Conservation (phyloP, 2,797 vertebrate genomes). For the Eulemur rubriventer region DNA sequence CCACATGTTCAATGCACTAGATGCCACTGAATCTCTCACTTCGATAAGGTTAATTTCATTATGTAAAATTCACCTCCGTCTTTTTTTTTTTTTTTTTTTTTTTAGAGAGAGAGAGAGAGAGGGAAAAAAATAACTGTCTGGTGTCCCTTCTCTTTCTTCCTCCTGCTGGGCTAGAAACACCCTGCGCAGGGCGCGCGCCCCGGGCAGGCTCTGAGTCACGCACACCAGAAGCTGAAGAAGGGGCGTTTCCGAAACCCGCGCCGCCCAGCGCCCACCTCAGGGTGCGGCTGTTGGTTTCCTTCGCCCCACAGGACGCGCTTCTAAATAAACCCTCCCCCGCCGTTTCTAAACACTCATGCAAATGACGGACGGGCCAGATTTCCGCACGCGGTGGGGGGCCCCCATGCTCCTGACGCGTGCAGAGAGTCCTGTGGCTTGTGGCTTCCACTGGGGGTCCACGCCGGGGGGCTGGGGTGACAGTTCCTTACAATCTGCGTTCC, state of each 20-base stretch:
- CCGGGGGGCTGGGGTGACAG: fast-evolving
- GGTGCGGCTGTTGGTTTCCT: neutral
- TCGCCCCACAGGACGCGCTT: fast-evolving
- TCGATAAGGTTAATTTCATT: fast-evolving
- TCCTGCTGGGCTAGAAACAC: neutral
- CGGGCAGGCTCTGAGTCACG: neutral
- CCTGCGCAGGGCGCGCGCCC: fast-evolving
- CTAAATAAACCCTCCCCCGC: fast-evolving
- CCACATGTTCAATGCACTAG: fast-evolving
- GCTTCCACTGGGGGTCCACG: fast-evolving
- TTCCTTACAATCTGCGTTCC: fast-evolving
- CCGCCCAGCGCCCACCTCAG: neutral
- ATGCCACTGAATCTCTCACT: fast-evolving
- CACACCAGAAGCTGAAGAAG: neutral
- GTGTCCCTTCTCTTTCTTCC: neutral
- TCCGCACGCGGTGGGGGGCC: fast-evolving
- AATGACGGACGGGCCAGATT: fast-evolving
- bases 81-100: neutral
- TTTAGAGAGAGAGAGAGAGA: too few relatives aligned
- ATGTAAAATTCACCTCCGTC: neutral
- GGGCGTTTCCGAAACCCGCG: neutral
- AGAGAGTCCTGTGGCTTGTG: fast-evolving
- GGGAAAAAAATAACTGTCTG: fast-evolving
- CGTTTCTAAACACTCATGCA: neutral
- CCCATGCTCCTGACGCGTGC: fast-evolving